phyloP scores from a whole-genome alignment of 1,140 invertebrate genomes.

The Papilio dardanus region DNA sequence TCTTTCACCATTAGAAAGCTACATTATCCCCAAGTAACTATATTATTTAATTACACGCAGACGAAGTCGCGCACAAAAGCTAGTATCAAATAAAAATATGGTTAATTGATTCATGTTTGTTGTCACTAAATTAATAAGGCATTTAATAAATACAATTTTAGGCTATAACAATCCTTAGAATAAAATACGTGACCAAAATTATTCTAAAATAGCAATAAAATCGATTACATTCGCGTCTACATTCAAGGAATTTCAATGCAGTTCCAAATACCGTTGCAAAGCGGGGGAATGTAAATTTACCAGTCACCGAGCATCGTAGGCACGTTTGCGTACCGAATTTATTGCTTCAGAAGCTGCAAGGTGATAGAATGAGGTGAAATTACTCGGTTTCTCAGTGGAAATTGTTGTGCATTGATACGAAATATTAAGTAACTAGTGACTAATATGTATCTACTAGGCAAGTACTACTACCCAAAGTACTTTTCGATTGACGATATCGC shows the following conservation, averaged over 20 bases:
- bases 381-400: not conserved
- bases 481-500: too few relatives aligned
- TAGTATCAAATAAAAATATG: too few relatives aligned
- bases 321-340: constrained; percentile 41
- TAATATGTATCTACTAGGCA: too few relatives aligned
- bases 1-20: too few relatives aligned
- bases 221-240: not conserved
- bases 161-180: not conserved
- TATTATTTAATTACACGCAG: too few relatives aligned
- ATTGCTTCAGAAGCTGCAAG: constrained; percentile 36
- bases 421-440: too few relatives aligned
- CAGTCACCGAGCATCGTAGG: constrained; percentile 34
- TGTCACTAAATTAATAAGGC: not conserved
- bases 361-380: not conserved
- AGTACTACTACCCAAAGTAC: too few relatives aligned
- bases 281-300: constrained; percentile 36
- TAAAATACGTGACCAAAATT: not conserved
- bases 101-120: too few relatives aligned
- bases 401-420: not conserved
- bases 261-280: constrained; percentile 8
- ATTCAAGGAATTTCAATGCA: constrained; percentile 27
- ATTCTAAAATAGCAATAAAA: constrained; percentile 21
- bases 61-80: too few relatives aligned
- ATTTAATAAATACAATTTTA: not conserved
- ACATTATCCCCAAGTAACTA: too few relatives aligned